phyloP scores from a whole-genome alignment of 2,888 invertebrate genomes.

The Ptilodon capucinus region DNA sequence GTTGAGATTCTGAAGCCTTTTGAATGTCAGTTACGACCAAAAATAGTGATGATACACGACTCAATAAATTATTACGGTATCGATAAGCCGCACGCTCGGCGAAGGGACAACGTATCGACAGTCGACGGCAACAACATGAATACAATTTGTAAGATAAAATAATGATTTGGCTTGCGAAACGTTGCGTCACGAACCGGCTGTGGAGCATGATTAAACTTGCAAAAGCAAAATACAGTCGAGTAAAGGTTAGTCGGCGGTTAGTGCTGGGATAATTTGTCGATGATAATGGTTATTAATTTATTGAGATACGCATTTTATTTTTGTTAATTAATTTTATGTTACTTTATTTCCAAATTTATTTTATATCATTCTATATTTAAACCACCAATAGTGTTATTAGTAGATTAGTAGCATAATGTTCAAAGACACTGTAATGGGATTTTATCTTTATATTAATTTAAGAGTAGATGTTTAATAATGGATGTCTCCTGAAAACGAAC shows the following conservation, averaged over 20 bases:
- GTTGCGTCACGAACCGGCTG: slow-evolving; percentile 76
- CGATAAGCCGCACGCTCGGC: slow-evolving; percentile 35
- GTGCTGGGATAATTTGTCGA: slow-evolving; percentile 42
- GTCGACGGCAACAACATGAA: slow-evolving; percentile 60
- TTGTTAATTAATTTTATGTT: no score
- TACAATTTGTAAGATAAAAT: slow-evolving; percentile 82
- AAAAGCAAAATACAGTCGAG: slow-evolving; percentile 78
- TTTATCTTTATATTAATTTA: no score
- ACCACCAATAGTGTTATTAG: no score
- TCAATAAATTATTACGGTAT: slow-evolving; percentile 37
- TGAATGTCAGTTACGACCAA: slow-evolving; percentile 28
- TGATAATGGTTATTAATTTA: slow-evolving; percentile 15
- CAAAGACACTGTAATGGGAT: no score
- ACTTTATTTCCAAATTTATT: no score
- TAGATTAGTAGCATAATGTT: no score
- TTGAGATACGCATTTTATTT: no score
- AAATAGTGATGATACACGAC: slow-evolving; percentile 49
- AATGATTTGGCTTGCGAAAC: slow-evolving; percentile 79
- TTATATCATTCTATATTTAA: no score
- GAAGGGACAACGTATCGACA: slow-evolving; percentile 48
- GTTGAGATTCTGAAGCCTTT: no score
- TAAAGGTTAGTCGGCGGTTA: slow-evolving; percentile 73
- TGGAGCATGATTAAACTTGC: slow-evolving; percentile 81
- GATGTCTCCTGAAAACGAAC: no score
- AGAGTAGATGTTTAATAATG: no score